Conservation (phyloP, 2,113 vertebrate species). For the Heterotis niloticus region DNA sequence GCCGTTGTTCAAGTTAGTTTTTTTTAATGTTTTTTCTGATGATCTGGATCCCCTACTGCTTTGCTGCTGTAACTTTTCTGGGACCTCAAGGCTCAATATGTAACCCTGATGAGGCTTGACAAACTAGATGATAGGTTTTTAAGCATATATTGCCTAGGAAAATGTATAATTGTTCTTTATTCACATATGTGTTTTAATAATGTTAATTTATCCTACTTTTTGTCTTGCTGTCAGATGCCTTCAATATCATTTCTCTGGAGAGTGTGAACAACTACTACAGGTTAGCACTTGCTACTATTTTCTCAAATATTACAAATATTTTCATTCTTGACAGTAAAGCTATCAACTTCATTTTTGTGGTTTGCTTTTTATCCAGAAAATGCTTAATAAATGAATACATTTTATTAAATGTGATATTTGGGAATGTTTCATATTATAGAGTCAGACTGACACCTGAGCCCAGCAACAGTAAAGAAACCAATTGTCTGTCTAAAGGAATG, state of each 20-base stretch:
- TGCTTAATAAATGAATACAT: too few species aligned
- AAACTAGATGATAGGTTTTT: too few species aligned
- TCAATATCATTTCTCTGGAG: slow-evolving; percentile 84
- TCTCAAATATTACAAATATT: background rate
- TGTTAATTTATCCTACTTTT: background rate
- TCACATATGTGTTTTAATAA: background rate
- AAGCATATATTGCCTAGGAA: background rate
- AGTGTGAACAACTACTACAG: slow-evolving; percentile 92
- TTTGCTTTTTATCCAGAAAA: too few species aligned
- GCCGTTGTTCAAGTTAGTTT: slow-evolving; percentile 1
- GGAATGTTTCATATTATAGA: too few species aligned
- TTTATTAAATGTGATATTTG: too few species aligned
- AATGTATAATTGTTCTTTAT: background rate
- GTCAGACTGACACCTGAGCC: too few species aligned
- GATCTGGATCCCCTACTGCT: background rate
- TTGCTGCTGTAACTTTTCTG: background rate
- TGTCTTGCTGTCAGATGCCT: slow-evolving; percentile 74
- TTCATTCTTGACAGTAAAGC: too few species aligned
- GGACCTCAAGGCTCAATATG: background rate
- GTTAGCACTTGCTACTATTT: slow-evolving; percentile 58
- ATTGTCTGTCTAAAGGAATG: too few species aligned
- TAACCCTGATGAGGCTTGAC: background rate
- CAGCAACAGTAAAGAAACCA: too few species aligned
- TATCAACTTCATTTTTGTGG: too few species aligned
- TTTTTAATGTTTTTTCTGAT: background rate